Percentiles rank a stretch among this genome's conserved stretches.
Evolutionary conservation across 2,888 invertebrate species (phyloP).

Genomic region (Lithophane socia): DNA sequence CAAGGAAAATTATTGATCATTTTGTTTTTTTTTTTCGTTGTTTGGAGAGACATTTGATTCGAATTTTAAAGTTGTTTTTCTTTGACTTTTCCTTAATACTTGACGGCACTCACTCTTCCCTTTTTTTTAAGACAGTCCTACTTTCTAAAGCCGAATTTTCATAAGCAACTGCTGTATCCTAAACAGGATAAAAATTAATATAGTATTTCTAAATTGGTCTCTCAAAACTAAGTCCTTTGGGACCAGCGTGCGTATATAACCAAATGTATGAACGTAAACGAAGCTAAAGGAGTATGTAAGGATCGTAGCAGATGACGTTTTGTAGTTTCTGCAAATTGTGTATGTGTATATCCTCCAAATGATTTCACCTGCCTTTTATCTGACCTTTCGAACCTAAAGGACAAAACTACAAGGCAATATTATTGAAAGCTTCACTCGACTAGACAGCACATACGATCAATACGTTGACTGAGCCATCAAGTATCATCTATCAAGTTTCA

Average conservation of each 20-base stretch:
- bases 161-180: neutral
- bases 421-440: neutral
- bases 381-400: neutral
- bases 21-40: neutral
- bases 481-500: slow-evolving; percentile 10
- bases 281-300: no score
- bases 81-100: neutral
- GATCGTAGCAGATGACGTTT: neutral
- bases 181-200: neutral
- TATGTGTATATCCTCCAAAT: neutral
- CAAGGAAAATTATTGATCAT: neutral
- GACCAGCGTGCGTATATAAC: neutral
- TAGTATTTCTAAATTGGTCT: neutral
- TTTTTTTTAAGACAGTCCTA: no score
- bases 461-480: slow-evolving; percentile 19
- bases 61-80: neutral
- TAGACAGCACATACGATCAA: slow-evolving; percentile 27
- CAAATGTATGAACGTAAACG: neutral
- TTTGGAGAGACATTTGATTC: neutral
- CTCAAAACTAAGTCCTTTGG: neutral
- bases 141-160: no score
- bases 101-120: no score
- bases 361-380: neutral
- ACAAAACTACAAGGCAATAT: neutral
- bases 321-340: neutral